Evolutionary conservation across 1,140 invertebrate species (phyloP).

Genomic region (Temnothorax nylanderi): DNA sequence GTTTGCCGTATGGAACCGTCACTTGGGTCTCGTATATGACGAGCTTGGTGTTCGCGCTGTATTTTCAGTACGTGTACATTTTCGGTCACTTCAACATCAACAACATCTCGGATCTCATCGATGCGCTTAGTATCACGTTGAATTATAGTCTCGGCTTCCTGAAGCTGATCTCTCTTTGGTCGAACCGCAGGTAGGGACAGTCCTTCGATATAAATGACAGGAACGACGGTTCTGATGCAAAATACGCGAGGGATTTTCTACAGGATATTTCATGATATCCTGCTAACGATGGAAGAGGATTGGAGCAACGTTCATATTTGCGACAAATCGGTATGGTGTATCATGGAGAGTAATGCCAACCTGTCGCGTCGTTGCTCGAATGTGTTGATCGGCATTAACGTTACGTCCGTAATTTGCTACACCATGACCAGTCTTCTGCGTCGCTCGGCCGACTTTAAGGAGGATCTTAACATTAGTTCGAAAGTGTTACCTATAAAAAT

Average conservation of each 20-base stretch:
- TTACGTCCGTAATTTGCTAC: slow-evolving; percentile 32
- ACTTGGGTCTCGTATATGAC: slow-evolving; percentile 31
- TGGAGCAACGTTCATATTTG: slow-evolving; percentile 6
- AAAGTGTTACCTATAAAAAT: slow-evolving; percentile 58
- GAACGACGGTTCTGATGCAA: neutral
- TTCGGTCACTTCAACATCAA: neutral
- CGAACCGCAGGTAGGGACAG: slow-evolving; percentile 49
- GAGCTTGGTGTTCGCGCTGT: neutral
- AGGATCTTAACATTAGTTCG: neutral
- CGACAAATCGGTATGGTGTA: neutral
- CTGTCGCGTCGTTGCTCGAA: slow-evolving; percentile 57
- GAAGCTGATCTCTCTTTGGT: slow-evolving; percentile 62
- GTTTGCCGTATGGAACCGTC: slow-evolving; percentile 1
- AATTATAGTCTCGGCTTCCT: slow-evolving; percentile 49
- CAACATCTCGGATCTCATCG: slow-evolving; percentile 52
- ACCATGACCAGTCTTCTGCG: neutral
- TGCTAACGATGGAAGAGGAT: slow-evolving; percentile 43
- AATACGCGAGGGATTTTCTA: neutral
- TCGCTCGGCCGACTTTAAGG: neutral
- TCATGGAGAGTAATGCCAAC: slow-evolving; percentile 40
- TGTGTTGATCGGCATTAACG: slow-evolving; percentile 38
- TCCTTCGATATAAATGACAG: neutral
- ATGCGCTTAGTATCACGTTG: slow-evolving; percentile 52
- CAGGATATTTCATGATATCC: slow-evolving; percentile 56
- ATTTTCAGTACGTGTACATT: slow-evolving; percentile 66